These are phyloP conservation scores for Tragelaphus buxtoni DNA, from an alignment of 2,113 vertebrate species.

Conservation along the genomic window DNA sequence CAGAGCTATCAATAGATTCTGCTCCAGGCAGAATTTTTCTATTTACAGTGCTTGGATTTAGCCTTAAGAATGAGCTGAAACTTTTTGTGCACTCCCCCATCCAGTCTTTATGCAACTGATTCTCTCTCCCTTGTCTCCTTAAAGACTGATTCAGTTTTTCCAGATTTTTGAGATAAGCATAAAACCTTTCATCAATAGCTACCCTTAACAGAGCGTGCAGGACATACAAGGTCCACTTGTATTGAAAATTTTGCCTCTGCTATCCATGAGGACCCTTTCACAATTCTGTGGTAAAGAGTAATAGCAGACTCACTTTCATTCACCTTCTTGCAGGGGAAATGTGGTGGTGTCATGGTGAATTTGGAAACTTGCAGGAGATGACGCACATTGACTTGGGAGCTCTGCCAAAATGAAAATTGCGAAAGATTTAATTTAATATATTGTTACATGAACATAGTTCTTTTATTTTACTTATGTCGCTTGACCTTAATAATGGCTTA, in stretches of 20 bases:
- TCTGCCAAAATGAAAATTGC: neutral
- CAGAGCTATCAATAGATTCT: neutral
- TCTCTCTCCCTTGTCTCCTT: neutral
- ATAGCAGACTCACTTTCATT: neutral
- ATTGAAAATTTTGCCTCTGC: neutral
- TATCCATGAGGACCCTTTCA: neutral
- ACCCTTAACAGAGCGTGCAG: neutral
- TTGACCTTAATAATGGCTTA: constrained; percentile 30
- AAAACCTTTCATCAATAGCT: neutral
- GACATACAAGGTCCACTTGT: neutral
- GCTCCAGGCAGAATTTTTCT: neutral
- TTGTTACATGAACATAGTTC: neutral
- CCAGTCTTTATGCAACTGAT: neutral
- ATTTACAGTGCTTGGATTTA: neutral
- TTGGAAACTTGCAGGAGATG: neutral
- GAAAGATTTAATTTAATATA: constrained; percentile 10
- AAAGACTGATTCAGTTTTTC: neutral
- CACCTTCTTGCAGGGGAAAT: neutral
- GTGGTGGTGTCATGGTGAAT: neutral
- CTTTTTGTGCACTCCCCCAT: fast-evolving
- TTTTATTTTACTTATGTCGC: neutral
- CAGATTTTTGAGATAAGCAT: neutral
- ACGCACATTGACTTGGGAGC: neutral
- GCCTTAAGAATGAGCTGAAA: neutral
- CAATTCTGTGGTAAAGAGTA: neutral